A percentile compares a stretch with the other conserved stretches of the same genome.
These are phyloP conservation scores for Microplitis manilae DNA, from an alignment of 2,888 invertebrate species.

Conservation along the genomic window DNA sequence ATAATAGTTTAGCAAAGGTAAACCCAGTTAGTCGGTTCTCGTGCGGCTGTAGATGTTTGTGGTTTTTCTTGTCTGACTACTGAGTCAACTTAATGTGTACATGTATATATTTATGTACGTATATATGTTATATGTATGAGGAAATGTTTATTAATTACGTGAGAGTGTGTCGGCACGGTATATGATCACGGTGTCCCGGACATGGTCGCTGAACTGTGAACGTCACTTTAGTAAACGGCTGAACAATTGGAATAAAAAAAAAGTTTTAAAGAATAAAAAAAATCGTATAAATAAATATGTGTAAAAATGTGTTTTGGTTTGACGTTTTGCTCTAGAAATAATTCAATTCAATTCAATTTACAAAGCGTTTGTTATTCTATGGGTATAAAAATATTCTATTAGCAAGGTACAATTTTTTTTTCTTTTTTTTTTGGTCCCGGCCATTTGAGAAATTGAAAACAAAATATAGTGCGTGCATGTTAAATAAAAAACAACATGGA, in stretches of 20 bases:
- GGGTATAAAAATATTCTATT: slow-evolving; percentile 1
- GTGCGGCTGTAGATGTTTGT: slow-evolving; percentile 2
- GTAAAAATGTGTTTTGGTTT: not conserved
- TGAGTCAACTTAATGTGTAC: not conserved
- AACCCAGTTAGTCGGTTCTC: slow-evolving; percentile 9
- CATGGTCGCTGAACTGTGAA: slow-evolving; percentile 45
- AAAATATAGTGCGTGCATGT: not conserved
- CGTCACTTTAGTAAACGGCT: slow-evolving; percentile 22
- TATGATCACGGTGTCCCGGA: slow-evolving; percentile 42
- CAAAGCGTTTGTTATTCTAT: not conserved
- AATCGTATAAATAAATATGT: not conserved
- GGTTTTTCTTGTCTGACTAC: slow-evolving; percentile 21
- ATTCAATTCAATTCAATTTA: not conserved
- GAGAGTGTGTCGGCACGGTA: slow-evolving; percentile 44
- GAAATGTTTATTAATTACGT: slow-evolving; percentile 51
- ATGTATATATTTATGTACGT: not conserved
- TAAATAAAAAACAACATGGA: slow-evolving; percentile 21
- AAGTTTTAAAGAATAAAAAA: not conserved
- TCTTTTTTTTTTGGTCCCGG: not conserved
- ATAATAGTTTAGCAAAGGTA: not conserved
- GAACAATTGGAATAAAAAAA: not conserved
- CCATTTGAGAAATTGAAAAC: not conserved
- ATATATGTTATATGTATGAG: slow-evolving; percentile 32
- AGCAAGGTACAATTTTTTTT: not conserved
- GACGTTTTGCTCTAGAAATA: slow-evolving; percentile 1